Evolutionary conservation across 2,888 invertebrate genomes (phyloP), one percentile per base, ranked within the genome.

Genomic region (Scaptomyza polygonia): DNA sequence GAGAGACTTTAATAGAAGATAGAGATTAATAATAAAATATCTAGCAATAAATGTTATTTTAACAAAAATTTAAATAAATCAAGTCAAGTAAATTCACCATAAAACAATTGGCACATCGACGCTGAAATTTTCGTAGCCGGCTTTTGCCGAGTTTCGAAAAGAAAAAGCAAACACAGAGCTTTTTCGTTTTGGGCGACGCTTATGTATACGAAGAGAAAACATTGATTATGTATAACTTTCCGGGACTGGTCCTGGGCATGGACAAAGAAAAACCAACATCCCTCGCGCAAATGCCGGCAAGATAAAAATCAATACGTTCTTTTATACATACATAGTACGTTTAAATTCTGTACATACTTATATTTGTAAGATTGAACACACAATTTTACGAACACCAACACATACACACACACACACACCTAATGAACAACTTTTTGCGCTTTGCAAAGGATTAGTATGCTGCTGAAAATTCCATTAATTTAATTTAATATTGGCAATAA

Each of bases 401-500:
- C 42, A 27, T 21, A 29, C 34, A n/a, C 36, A 36, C 7, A 36
- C 16, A 52, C 62, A 66, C 49, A 77, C 72, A 77, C 76, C 72
- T 86, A 89, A 89, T 86, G 88, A 78, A 70, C 55, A 86, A 88
- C 86, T 87, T 87, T 82, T 86, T 89, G 88, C 70, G 79, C 76
- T 74, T 86, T 81, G 79, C 76, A 86, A 86, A 88, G 87, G 79
- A 84, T 86, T 87, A 82, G 82, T 88, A 88, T 89, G 85, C 72
- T 68, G 89, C 81, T 77, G 88, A 89, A 88, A 88, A 87, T 89
- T 88, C 86, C 78, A 88, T 86, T 86, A 86, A 84, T 84, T 85
- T 84, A 77, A 87, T 85, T 85, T 87, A 81, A 87, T 85, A 85
- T 85, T 79, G 77, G 79, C 85, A 88, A 85, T 88, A 88, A 84